Conservation (phyloP, 2,797 vertebrate species). For the Sarcophilus harrisii region DNA sequence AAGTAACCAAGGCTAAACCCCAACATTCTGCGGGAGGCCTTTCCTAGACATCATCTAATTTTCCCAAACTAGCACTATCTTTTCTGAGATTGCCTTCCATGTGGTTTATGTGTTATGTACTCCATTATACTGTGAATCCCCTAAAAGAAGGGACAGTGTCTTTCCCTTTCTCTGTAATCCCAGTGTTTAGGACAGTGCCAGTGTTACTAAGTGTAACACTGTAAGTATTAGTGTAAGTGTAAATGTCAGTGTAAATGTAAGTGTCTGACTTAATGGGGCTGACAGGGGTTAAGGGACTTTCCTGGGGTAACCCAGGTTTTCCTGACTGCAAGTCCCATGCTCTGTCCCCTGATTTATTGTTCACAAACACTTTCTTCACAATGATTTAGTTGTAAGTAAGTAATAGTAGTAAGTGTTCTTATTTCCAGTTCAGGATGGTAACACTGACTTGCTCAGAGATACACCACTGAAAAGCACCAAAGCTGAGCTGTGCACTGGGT, state of each 20-base stretch:
- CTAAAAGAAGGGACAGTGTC: neutral
- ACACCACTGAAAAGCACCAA: neutral
- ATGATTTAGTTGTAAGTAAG: neutral
- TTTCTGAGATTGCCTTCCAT: neutral
- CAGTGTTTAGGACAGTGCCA: neutral
- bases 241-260: conserved; percentile 46
- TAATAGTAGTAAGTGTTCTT: neutral
- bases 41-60: neutral
- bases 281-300: neutral
- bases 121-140: neutral
- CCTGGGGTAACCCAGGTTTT: neutral
- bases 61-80: neutral
- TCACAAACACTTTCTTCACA: neutral
- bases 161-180: neutral
- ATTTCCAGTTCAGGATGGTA: neutral
- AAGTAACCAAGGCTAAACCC: neutral
- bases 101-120: neutral
- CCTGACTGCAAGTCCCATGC: neutral
- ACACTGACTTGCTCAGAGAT: neutral
- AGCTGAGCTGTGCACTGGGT: neutral
- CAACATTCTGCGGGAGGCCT: neutral
- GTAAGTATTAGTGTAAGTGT: neutral
- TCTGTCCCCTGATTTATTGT: neutral
- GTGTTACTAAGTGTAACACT: no score
- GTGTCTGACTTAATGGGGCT: conserved; percentile 6